A percentile compares a stretch with the other conserved stretches of the same genome.
Conservation (phyloP, 1,140 invertebrate species). For the Pseudachorutes palmiensis region DNA sequence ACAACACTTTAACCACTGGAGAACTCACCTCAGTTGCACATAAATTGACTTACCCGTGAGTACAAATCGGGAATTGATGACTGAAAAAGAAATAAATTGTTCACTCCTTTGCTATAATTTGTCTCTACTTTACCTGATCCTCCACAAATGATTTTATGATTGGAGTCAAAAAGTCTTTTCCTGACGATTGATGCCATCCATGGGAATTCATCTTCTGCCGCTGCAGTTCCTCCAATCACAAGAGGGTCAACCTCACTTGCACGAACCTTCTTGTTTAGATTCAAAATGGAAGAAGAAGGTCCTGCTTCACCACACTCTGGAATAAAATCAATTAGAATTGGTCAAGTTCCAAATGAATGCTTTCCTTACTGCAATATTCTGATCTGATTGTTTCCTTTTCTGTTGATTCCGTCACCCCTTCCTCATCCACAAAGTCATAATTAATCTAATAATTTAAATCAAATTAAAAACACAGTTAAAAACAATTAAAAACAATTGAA, state of each 20-base stretch:
- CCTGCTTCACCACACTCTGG: background rate
- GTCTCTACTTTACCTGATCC: background rate
- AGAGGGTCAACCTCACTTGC: background rate
- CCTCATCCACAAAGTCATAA: background rate
- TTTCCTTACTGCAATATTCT: background rate
- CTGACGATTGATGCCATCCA: slow-evolving; percentile 73
- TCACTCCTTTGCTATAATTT: slow-evolving; percentile 8
- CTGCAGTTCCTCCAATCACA: slow-evolving; percentile 69
- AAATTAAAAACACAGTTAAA: background rate
- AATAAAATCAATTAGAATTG: background rate
- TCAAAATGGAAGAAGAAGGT: background rate
- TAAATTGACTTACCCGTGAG: slow-evolving; percentile 1
- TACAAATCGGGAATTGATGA: slow-evolving; percentile 17
- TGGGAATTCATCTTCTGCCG: slow-evolving; percentile 68
- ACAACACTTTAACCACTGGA: too few species aligned
- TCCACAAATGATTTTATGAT: background rate
- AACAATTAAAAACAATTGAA: background rate
- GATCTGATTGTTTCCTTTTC: background rate
- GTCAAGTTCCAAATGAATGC: background rate
- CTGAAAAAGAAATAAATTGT: background rate
- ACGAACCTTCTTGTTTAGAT: background rate
- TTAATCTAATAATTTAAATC: background rate
- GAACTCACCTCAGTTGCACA: too few species aligned
- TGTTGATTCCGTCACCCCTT: background rate
- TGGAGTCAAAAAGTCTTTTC: slow-evolving; percentile 56